Percentiles rank a stretch among this genome's conserved stretches.
Evolutionary conservation across 2,113 vertebrate species (phyloP).

Genomic region (Emberiza fucata): DNA sequence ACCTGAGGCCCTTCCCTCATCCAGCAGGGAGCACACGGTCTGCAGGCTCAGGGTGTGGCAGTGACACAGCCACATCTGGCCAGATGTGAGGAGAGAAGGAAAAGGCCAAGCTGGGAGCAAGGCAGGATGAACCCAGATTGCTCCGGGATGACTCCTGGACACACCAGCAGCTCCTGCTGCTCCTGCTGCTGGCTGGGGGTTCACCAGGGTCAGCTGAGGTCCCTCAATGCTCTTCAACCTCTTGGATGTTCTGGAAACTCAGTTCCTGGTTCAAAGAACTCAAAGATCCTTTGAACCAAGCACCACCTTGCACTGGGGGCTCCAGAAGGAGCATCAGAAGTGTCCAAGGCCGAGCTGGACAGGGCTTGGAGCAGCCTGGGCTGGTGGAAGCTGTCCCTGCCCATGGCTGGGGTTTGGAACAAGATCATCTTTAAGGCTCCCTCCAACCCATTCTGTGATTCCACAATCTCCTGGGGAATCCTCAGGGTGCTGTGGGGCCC

Average conservation of each 20-base stretch:
- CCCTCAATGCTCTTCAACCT: neutral
- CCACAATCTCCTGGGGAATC: neutral
- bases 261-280: neutral
- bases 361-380: neutral
- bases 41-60: neutral
- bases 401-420: neutral
- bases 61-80: neutral
- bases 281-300: rapidly evolving
- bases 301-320: neutral
- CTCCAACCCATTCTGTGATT: neutral
- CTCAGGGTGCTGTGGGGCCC: rapidly evolving
- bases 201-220: neutral
- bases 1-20: neutral
- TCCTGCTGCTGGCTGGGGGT: neutral
- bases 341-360: rapidly evolving
- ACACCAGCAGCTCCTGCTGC: rapidly evolving
- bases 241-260: neutral
- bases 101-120: neutral
- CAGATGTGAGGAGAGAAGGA: neutral
- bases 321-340: neutral
- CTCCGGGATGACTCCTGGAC: neutral
- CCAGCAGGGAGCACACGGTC: neutral
- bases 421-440: too few relatives aligned
- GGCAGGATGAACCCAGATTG: neutral
- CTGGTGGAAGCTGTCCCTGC: rapidly evolving